Base-by-base conservation (phyloP, 2,888 invertebrate species). In the Alitta virens region DNA sequence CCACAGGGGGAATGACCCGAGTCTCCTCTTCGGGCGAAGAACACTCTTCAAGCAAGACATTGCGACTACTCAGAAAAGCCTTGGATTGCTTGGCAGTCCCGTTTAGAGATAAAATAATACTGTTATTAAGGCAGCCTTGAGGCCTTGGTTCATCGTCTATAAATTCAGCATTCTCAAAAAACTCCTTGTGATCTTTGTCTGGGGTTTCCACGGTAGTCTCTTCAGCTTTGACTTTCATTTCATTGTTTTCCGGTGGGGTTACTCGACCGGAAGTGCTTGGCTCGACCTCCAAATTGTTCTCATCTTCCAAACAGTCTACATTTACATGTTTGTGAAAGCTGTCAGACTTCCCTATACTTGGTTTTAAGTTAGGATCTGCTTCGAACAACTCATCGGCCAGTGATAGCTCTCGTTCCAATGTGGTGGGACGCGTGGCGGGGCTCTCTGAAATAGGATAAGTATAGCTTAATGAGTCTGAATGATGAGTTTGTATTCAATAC, bases 311-410 rank as follows among this genome's bases (percentile, higher is more conserved):
- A 33, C 33, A 33, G 33, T 33, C 33, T 12, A 33, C 33, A 33
- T 33, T 33, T 5, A 33, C 12, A 12, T 33, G 33, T 12, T 33
- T 33, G 12, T 33, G 33, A 12, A 33, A 33, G 50, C 49, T 49
- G 21, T 57, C 57, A 1, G 49, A n/a, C 21, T 46, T 49, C 12
- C 46, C 43, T 12, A 49, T 49, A 18, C 43, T 49, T 14, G n/a
- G 26, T 27, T 46, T 9, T 40, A 59, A 40, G 9, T 27, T 21
- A 16, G 59, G 59, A 24, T 59, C 59, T 14, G 59, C 59, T 24
- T 50, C 59, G 16, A 27, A 38, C 25, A 59, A 51, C 40, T 59
- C 59, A 40, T 59, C 59, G 9, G 59, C 59, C 40, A 59, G 51
- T 7, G 59, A 59, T 9, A 33, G 59, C 33, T 57, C 57, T 33